These are phyloP conservation scores for Microcebus tavaratra DNA, from an alignment of 2,113 vertebrate species.

Conservation along the genomic window DNA sequence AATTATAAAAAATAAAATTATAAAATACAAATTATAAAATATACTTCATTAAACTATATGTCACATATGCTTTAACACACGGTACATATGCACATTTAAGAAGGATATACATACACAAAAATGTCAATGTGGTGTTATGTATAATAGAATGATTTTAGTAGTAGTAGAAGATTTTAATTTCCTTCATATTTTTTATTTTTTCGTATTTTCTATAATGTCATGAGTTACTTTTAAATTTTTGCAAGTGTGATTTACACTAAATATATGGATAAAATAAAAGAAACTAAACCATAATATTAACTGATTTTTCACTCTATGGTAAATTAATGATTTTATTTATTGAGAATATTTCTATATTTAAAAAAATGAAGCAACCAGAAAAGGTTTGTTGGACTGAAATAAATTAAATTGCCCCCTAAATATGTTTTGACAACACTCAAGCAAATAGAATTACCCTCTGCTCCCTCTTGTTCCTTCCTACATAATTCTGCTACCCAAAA, in stretches of 20 bases:
- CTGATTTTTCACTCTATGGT: background rate
- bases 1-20: no score
- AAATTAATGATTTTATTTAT: constrained; percentile 9
- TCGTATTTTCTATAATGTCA: background rate
- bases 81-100: background rate
- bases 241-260: background rate
- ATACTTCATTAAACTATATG: background rate
- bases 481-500: background rate
- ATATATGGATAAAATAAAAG: background rate
- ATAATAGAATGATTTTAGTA: background rate
- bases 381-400: background rate
- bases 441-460: background rate
- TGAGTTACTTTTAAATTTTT: background rate
- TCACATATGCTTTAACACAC: background rate
- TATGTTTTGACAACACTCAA: background rate
- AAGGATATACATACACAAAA: background rate
- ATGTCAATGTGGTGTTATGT: background rate
- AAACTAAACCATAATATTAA: background rate
- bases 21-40: no score
- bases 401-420: background rate
- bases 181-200: background rate
- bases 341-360: background rate
- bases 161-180: background rate
- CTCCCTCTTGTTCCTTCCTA: background rate
- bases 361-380: background rate